Base-by-base conservation (phyloP, 2,113 vertebrate species). In the Heterotilapia buettikoferi region DNA sequence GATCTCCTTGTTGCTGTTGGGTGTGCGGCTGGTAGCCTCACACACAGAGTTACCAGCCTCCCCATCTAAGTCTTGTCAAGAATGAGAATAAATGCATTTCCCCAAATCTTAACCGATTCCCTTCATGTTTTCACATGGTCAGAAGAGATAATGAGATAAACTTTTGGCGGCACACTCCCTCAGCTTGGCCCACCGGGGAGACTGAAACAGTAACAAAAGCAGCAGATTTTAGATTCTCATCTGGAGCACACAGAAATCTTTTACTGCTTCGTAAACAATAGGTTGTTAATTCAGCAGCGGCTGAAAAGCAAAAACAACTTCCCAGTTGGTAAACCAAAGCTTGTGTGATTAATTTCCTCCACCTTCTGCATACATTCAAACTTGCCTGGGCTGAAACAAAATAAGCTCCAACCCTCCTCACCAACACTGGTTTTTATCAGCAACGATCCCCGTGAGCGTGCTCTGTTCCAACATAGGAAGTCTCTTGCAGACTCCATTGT, bases 301-400 rank as follows among this genome's bases (percentile, higher is more conserved):
- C 66, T 85, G 82, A 83, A 91, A 56, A 84, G 84, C 86, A 88
- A 90, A 91, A 94, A 93, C 90, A 91, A 88, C 88, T 89, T 93
- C 87, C 90, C 87, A 89, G 33, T 87, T 68, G 83, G 86, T 90
- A 63, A 21, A 82, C 71, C 54, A 26, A 84, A 40, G 78, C 85
- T 82, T 43, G 84, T 82, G 90, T 56, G 89, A 90, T 89, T 88
- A 24, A 92, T 95, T 95, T 96, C 94, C 93, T 91, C 79, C 66
- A 85, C 88, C 90, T 93, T 16, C 89, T 90, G 88, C 88, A 52
- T 83, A 2, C 80, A 93, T 94, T 95, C 83, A 94, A 90, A 91
- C 56, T 33, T 6, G 52, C 59, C 40, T 24, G 26, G 43, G 31
- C 68, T 71, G 52, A 91, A 89, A 90, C 89, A 89, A 88, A 90